A percentile compares a stretch with the other conserved stretches of the same genome.
phyloP scores from a whole-genome alignment of 1,140 invertebrate genomes.

The Charaxes varanes region DNA sequence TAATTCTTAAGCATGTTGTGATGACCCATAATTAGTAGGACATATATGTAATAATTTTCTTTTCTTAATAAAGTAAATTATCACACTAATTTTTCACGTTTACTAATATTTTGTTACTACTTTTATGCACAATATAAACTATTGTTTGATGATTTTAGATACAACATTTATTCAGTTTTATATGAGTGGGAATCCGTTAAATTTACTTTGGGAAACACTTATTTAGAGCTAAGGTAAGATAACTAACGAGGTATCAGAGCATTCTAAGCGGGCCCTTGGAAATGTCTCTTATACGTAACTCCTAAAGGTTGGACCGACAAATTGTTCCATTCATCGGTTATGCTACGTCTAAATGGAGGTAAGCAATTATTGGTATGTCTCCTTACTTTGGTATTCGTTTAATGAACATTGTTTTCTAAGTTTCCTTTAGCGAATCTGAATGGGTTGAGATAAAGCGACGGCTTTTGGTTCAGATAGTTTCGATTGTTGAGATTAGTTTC shows the following conservation, averaged over 20 bases:
- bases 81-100: too few relatives aligned
- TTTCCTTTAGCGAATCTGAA: constrained; percentile 46
- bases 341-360: constrained; percentile 55
- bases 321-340: constrained; percentile 64
- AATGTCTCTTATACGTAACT: constrained; percentile 50
- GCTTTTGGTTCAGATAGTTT: constrained; percentile 24
- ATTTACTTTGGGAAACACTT: too few relatives aligned
- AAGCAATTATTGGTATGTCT: constrained; percentile 60
- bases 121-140: too few relatives aligned
- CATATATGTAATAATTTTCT: too few relatives aligned
- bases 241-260: constrained; percentile 64
- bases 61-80: too few relatives aligned
- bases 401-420: constrained; percentile 62
- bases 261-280: constrained; percentile 50
- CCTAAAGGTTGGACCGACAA: constrained; percentile 58
- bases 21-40: too few relatives aligned
- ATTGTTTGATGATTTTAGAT: too few relatives aligned
- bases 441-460: constrained; percentile 50
- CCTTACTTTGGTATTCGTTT: constrained; percentile 62
- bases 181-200: too few relatives aligned
- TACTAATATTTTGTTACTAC: too few relatives aligned
- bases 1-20: too few relatives aligned
- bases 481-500: constrained; percentile 4
- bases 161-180: too few relatives aligned
- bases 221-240: constrained; percentile 58